Conservation (phyloP, 2,797 vertebrate genomes). For the Melanotaenia trifasciata region DNA sequence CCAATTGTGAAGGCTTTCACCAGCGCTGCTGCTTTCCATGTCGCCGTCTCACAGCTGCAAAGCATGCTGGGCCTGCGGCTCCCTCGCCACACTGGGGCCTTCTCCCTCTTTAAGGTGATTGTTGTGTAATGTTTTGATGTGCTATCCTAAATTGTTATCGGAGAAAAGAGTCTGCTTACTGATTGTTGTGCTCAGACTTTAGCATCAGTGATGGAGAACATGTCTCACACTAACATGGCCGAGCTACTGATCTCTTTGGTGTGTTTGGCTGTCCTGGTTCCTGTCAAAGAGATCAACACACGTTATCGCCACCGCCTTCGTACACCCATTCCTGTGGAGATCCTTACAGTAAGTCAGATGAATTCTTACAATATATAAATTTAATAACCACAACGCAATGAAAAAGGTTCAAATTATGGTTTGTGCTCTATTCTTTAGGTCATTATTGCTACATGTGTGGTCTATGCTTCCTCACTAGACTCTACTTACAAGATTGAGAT, state of each 20-base stretch:
- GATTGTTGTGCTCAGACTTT: constrained; percentile 84
- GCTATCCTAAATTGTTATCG: background rate
- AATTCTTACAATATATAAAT: background rate
- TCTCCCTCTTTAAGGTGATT: constrained; percentile 91
- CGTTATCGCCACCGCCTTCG: constrained; percentile 87
- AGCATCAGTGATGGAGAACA: constrained; percentile 87
- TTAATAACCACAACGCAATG: background rate
- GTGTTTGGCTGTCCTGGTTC: constrained; percentile 88
- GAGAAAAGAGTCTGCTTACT: background rate
- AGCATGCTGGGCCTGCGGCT: constrained; percentile 91
- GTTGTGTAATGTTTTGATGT: background rate
- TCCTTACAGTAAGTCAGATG: constrained; percentile 79
- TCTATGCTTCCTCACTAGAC: constrained; percentile 89
- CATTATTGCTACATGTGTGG: constrained; percentile 88
- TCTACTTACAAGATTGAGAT: constrained; percentile 88
- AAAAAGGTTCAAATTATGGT: background rate
- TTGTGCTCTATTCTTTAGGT: constrained; percentile 79
- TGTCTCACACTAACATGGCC: constrained; percentile 86
- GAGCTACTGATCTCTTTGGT: constrained; percentile 90
- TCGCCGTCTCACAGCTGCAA: constrained; percentile 91
- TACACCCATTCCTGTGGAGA: constrained; percentile 91
- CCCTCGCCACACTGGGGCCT: constrained; percentile 88
- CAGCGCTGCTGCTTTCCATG: constrained; percentile 92
- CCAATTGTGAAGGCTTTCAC: constrained; percentile 94
- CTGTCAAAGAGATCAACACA: constrained; percentile 92